Evolutionary conservation across 2,888 invertebrate species (phyloP), one percentile per base, ranked within the genome.

Genomic region (Hedychridium roseum): DNA sequence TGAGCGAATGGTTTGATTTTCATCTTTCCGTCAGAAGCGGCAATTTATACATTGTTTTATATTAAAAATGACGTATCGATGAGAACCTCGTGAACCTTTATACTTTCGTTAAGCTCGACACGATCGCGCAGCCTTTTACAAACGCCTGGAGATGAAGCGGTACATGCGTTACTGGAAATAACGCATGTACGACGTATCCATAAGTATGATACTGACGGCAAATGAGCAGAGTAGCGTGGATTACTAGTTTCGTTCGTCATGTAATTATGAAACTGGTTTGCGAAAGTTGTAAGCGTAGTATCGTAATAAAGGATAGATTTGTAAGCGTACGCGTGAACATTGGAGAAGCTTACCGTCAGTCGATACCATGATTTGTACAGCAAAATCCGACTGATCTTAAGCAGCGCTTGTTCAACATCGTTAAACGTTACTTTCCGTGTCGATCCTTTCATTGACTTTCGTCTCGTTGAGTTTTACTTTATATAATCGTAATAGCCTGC

Each of bases 321-420:
- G 50, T 62, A 62, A 62, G 57, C 43, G 40, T 54, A 59, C 20
- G 41, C n/a, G n/a, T 57, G 36, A 54, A 48, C 57, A 50, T 59
- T 60, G 57, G 41, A 43, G 30, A 43, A 54, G 32, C 54, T 60
- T 57, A 26, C 48, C 57, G 62, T 62, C 59, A 59, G 52, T 34
- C 50, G 57, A 49, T 28, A 42, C 41, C 47, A 53, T 45, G 44
- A 63, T 63, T 63, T 63, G 61, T 63, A 63, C 60, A 63, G 63
- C 55, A 49, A 16, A 38, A 41, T 47, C 60, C 43, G 46, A 45
- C 52, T 54, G 63, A 57, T 53, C 49, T 16, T 42, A 60, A 60
- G 54, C 42, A 34, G 18, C 46, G 57, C 32, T 63, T 62, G 52
- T 57, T 54, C 40, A 50, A 52, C 57, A 49, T 55, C 57, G 63